Base-by-base conservation (phyloP, 2,113 vertebrate species). In the Cranoglanis bouderius region DNA sequence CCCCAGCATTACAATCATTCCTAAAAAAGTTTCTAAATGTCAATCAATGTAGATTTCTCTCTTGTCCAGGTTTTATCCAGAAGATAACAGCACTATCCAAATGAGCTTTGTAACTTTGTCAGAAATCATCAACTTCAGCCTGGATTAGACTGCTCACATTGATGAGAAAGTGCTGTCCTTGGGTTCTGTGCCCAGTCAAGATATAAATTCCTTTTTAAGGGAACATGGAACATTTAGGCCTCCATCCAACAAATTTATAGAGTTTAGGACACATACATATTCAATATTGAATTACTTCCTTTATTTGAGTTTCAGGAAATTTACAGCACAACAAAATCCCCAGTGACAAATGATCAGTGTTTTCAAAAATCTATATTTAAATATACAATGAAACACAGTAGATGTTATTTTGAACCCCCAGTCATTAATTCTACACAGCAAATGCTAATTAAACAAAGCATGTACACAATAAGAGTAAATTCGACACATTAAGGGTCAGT, bases 111-210 rank as follows among this genome's bases (percentile, higher is more conserved):
- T 55, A 85, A 51, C 49, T 72, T 74, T 49, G 46, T 80, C 70
- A 86, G 26, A 59, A 57, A 86, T 24, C 51, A 87, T 82, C 40
- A 83, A 18, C 51, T 32, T 29, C 40, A 82, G 77, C 26, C 38
- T 51, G 32, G 75, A 85, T 84, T 51, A 61, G 82, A 49, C 70
- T 82, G 19, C 85, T 89, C 59, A 81, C 59, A 38, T 6, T 78
- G 70, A 78, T 51, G 38, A 13, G 10, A 65, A 70, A 55, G 46
- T 74, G 8, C 26, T 32, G n/a, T 85, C 61, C 46, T 67, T 82
- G 77, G 75, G 35, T 86, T 77, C 72, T 59, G 38, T 46, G 72
- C 55, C 72, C 72, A 59, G 74, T 78, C 19, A 59, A 59, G 57
- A n/a, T 46, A 78, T 61, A 46, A 57, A 86, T 72, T 59, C 16